Percentiles rank a stretch among this genome's conserved stretches.
phyloP scores from a whole-genome alignment of 1,140 invertebrate genomes.

The Phocides pigmalion region DNA sequence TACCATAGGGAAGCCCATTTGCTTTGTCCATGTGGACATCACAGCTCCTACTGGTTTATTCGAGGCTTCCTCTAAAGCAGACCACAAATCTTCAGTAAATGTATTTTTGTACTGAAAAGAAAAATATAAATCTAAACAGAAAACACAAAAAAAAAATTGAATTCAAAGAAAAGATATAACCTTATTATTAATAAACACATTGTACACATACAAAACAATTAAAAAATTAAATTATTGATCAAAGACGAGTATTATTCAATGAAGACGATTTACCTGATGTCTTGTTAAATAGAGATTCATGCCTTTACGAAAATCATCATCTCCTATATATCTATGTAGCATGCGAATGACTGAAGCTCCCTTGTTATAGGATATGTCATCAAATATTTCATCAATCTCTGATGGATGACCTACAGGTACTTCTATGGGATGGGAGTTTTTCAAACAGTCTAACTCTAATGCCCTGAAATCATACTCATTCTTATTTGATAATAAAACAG shows the following conservation, averaged over 20 bases:
- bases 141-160: too few relatives aligned
- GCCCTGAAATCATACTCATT: slow-evolving; percentile 82
- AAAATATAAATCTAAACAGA: slow-evolving; percentile 6
- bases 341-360: slow-evolving; percentile 97
- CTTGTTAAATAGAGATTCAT: slow-evolving; percentile 96
- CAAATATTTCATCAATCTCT: slow-evolving; percentile 98
- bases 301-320: slow-evolving; percentile 96
- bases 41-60: slow-evolving; percentile 95
- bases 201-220: background rate
- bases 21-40: slow-evolving; percentile 98
- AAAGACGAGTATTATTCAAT: background rate
- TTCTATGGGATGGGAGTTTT: slow-evolving; percentile 96
- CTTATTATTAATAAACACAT: too few relatives aligned
- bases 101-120: slow-evolving; percentile 87
- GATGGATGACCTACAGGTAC: slow-evolving; percentile 94
- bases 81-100: slow-evolving; percentile 97
- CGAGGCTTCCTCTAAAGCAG: slow-evolving; percentile 93
- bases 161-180: too few relatives aligned
- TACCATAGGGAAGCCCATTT: slow-evolving; percentile 95
- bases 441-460: slow-evolving; percentile 94
- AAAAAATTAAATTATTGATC: background rate
- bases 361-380: slow-evolving; percentile 97
- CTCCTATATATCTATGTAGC: slow-evolving; percentile 98
- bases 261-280: slow-evolving; percentile 86
- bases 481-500: background rate